Percentiles rank a stretch among this genome's conserved stretches.
Evolutionary conservation across 1,140 invertebrate species (phyloP).

Genomic region (Drosophila grimshawi): DNA sequence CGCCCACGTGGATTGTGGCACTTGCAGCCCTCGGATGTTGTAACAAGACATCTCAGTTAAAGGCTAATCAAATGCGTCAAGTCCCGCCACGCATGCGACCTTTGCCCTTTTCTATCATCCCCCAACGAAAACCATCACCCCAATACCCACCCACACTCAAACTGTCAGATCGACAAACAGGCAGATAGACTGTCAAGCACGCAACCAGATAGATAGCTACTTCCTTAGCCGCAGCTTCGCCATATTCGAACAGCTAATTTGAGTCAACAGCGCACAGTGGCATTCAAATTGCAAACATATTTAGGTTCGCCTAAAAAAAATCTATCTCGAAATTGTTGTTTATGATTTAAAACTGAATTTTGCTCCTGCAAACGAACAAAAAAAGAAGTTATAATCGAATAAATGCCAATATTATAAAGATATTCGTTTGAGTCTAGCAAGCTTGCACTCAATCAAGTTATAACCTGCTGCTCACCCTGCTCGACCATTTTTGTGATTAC

Average conservation of each 20-base stretch:
- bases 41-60: slow-evolving; percentile 30
- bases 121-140: slow-evolving; percentile 29
- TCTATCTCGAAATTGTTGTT: too few relatives aligned
- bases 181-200: slow-evolving; percentile 7
- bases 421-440: too few relatives aligned
- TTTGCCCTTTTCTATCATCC: slow-evolving; percentile 52
- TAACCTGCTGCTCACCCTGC: too few relatives aligned
- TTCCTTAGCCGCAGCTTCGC: slow-evolving; percentile 5
- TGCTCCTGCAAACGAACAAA: too few relatives aligned
- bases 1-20: not conserved
- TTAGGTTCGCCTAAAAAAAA: not conserved
- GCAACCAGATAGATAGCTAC: slow-evolving; percentile 16
- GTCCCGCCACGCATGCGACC: slow-evolving; percentile 46
- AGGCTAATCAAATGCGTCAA: slow-evolving; percentile 55
- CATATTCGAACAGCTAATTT: slow-evolving; percentile 2
- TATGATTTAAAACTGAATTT: too few relatives aligned
- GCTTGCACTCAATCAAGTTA: too few relatives aligned
- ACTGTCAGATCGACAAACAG: slow-evolving; percentile 11
- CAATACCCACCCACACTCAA: slow-evolving; percentile 15
- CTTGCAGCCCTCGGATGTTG: slow-evolving; percentile 26
- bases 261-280: slow-evolving; percentile 12
- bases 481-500: not conserved
- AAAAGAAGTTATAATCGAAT: too few relatives aligned
- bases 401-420: too few relatives aligned
- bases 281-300: not conserved